Evolutionary conservation across 2,888 invertebrate genomes (phyloP).

Genomic region (Drosophila setosimentum): DNA sequence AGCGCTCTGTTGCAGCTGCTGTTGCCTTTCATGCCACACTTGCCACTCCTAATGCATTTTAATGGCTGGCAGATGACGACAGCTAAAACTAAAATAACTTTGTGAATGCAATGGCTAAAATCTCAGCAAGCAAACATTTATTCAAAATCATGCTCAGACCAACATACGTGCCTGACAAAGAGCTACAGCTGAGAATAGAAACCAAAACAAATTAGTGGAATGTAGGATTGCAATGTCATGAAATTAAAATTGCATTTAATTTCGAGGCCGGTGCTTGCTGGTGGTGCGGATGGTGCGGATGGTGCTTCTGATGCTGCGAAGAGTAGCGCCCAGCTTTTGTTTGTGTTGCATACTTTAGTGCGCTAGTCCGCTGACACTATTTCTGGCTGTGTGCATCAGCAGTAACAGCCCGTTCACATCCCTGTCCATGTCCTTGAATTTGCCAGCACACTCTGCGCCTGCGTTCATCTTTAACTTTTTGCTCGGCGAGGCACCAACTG

Average conservation of each 20-base stretch:
- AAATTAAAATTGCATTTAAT: constrained; percentile 77
- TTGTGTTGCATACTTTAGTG: constrained; percentile 62
- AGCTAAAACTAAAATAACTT: constrained; percentile 45
- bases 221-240: constrained; percentile 53
- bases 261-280: constrained; percentile 16
- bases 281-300: not conserved
- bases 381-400: constrained; percentile 45
- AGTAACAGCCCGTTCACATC: not conserved
- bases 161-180: constrained; percentile 7
- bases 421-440: constrained; percentile 52
- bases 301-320: constrained; percentile 1
- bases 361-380: constrained; percentile 46
- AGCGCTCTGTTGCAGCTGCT: constrained; percentile 4
- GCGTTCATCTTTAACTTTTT: constrained; percentile 19
- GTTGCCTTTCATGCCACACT: constrained; percentile 40
- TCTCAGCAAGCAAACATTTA: constrained; percentile 31
- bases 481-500: constrained; percentile 17
- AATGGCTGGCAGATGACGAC: constrained; percentile 58
- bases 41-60: constrained; percentile 72
- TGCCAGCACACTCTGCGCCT: constrained; percentile 28
- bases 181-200: constrained; percentile 33
- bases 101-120: constrained; percentile 32
- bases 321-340: not conserved
- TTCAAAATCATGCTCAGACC: constrained; percentile 7
- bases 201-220: constrained; percentile 63